Percentiles rank a stretch among this genome's conserved stretches.
Conservation (phyloP, 2,888 invertebrate species). For the Xylophagus ater region DNA sequence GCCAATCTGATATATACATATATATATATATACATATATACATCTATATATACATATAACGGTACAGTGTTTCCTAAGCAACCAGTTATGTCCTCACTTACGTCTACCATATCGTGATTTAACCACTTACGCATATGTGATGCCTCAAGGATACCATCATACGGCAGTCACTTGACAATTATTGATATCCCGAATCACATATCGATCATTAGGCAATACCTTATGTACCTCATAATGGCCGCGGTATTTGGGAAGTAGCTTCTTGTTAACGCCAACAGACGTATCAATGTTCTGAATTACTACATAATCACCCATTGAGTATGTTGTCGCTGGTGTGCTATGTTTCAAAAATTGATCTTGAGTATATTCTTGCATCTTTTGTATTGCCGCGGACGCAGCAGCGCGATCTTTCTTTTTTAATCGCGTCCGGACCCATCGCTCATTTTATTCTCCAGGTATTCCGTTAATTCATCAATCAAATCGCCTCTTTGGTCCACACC, state of each 20-base stretch:
- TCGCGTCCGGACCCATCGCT: background rate
- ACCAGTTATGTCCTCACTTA: background rate
- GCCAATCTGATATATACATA: background rate
- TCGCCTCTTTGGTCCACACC: slow-evolving; percentile 22
- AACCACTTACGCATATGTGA: slow-evolving; percentile 10
- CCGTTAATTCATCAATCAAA: slow-evolving; percentile 17
- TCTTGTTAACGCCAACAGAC: slow-evolving; percentile 17
- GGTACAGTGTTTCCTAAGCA: background rate
- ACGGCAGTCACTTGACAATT: slow-evolving; percentile 19
- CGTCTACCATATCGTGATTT: background rate
- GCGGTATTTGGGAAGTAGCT: slow-evolving; percentile 20
- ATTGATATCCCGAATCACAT: slow-evolving; percentile 19
- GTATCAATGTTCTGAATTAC: slow-evolving; percentile 20
- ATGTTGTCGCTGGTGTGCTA: slow-evolving; percentile 16
- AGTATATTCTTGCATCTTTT: slow-evolving; percentile 10
- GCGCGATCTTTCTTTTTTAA: background rate
- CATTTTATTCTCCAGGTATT: slow-evolving; percentile 8
- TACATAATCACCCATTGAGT: slow-evolving; percentile 17
- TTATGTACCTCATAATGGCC: slow-evolving; percentile 20
- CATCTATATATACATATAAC: background rate
- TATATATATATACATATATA: background rate
- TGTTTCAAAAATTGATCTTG: slow-evolving; percentile 11
- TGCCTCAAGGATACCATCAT: slow-evolving; percentile 13
- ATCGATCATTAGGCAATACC: slow-evolving; percentile 17
- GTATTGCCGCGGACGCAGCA: slow-evolving; percentile 1